These are phyloP conservation scores for Diaperis boleti DNA, from an alignment of 2,888 invertebrate species.

Conservation along the genomic window DNA sequence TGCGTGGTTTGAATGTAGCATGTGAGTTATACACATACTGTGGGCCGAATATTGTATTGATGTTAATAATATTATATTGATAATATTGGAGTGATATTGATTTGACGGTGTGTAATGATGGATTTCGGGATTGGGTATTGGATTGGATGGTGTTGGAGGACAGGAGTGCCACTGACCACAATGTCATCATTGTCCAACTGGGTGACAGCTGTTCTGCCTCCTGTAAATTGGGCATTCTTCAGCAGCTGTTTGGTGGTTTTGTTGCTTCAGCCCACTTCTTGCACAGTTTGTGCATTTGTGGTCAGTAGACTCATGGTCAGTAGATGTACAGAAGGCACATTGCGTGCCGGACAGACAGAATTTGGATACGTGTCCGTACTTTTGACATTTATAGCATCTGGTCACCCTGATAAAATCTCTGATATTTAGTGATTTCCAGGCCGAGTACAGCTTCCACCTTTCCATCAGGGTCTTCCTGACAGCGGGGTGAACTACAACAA, in stretches of 20 bases:
- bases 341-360: conserved; percentile 4
- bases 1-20: no score
- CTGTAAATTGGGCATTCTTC: not conserved
- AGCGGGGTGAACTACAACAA: not conserved
- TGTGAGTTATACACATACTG: no score
- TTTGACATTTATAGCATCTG: conserved; percentile 25
- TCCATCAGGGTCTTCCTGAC: not conserved
- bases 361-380: conserved; percentile 16
- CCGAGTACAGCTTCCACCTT: not conserved
- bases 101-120: conserved; percentile 37
- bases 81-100: conserved; percentile 38
- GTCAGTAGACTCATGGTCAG: not conserved
- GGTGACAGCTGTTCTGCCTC: no score
- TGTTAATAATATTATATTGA: no score
- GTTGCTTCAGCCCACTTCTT: no score
- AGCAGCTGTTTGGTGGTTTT: not conserved
- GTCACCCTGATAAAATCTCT: conserved; percentile 2
- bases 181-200: conserved; percentile 3
- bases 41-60: no score
- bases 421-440: not conserved
- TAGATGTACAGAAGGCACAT: not conserved
- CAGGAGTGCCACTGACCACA: conserved; percentile 22
- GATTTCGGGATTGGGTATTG: not conserved
- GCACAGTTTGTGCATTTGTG: not conserved
- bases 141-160: no score